These are phyloP conservation scores for Ecdyonurus torrentis DNA, from an alignment of 2,888 invertebrate species.

Conservation along the genomic window DNA sequence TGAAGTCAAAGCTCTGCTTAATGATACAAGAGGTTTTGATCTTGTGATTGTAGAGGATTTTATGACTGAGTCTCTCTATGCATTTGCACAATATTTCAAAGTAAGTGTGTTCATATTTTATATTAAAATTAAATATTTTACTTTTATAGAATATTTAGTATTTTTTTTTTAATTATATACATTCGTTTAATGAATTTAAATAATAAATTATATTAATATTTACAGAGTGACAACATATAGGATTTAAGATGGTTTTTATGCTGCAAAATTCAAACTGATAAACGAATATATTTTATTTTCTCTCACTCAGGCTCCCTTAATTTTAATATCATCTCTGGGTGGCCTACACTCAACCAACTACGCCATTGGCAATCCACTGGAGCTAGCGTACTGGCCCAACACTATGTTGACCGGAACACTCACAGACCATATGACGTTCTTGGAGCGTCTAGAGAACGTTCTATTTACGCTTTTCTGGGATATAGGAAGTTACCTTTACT, in stretches of 20 bases:
- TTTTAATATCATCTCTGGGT: not conserved
- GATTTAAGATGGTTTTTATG: too few relatives aligned
- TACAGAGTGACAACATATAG: too few relatives aligned
- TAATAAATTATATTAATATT: too few relatives aligned
- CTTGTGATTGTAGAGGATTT: constrained; percentile 18
- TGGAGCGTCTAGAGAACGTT: constrained; percentile 7
- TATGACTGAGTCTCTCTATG: constrained; percentile 18
- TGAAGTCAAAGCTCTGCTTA: constrained; percentile 1
- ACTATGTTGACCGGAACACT: not conserved
- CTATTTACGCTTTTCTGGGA: not conserved
- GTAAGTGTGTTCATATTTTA: too few relatives aligned
- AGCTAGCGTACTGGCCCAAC: not conserved
- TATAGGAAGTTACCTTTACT: not conserved
- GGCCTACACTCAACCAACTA: not conserved
- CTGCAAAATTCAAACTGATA: too few relatives aligned
- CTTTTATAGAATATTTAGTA: too few relatives aligned
- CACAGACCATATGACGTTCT: constrained; percentile 9
- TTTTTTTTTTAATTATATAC: too few relatives aligned
- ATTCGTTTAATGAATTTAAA: too few relatives aligned
- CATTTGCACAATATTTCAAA: constrained; percentile 19
- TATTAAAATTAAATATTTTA: too few relatives aligned
- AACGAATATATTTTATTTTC: too few relatives aligned
- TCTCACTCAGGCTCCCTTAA: not conserved
- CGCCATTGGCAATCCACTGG: not conserved
- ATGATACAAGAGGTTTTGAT: constrained; percentile 13